Base-by-base conservation (phyloP, 2,797 vertebrate species). In the Periophthalmus magnuspinnatus region DNA sequence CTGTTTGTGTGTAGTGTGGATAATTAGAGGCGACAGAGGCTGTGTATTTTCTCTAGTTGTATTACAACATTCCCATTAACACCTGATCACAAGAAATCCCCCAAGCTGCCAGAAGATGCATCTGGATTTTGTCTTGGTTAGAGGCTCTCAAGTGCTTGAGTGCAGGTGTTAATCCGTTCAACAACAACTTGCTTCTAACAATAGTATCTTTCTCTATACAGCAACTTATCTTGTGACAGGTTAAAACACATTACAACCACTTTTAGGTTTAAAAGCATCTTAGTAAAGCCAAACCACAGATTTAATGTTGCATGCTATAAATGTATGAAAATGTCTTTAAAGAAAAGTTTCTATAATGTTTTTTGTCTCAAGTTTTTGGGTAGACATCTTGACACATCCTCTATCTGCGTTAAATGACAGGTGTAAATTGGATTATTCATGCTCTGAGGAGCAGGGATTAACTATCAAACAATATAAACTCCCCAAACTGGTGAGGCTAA, bases 391-490 rank as follows among this genome's bases (percentile, higher is more conserved):
- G 75, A 86, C 79, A 76, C 76, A 71, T 83, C 86, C 78, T 77
- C 80, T 71, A 76, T 88, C 81, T 83, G 70, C 55, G 83, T 83
- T 82, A 84, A 86, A 89, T 86, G 85, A 76, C 87, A 90, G 84
- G 86, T 90, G 85, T 86, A 90, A 92, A 90, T 89, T 84, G 86
- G 89, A 90, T 92, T 84, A 87, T 85, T 87, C 86, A 83, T 83
- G 82, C 86, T 86, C 86, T 79, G 75, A 82, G 84, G 81, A 90
- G 77, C 77, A 70, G 58, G 88, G 90, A 91, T 91, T 90, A 90
- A 85, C 79, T 67, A 86, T 86, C 82, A 86, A 83, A 90, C 84
- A 89, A 90, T 87, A 85, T 71, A 82, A 84, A 85, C 83, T 86
- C 83, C 86, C 86, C 55, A 82, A 86, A 87, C 83, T 83, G 65